Conservation (phyloP, 2,797 vertebrate species). For the Micropoecilia bifurca region DNA sequence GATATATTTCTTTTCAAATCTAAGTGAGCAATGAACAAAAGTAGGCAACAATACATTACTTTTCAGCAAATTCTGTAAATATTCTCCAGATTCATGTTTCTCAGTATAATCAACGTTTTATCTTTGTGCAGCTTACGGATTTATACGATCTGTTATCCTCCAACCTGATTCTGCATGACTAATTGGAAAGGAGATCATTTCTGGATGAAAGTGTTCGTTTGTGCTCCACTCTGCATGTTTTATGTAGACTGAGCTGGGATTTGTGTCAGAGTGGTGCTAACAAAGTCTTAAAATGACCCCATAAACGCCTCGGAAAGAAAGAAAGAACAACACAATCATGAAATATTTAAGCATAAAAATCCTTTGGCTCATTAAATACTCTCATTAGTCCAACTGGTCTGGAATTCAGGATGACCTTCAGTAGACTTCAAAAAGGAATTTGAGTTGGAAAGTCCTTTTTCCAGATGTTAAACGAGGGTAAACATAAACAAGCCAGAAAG, state of each 20-base stretch:
- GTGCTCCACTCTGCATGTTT: constrained; percentile 15
- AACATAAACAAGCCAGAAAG: constrained; percentile 33
- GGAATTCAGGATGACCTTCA: constrained; percentile 25
- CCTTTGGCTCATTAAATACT: constrained; percentile 39
- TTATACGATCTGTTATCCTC: neutral
- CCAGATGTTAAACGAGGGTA: constrained; percentile 46
- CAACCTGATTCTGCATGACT: constrained; percentile 12
- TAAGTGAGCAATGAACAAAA: neutral
- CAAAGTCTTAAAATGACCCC: constrained; percentile 50
- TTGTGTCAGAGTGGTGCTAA: constrained; percentile 46
- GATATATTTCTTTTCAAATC: neutral
- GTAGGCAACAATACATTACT: neutral
- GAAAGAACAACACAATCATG: constrained; percentile 39
- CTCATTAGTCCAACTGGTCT: constrained; percentile 27
- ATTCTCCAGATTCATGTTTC: neutral
- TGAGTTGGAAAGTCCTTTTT: constrained; percentile 33
- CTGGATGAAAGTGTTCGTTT: constrained; percentile 8
- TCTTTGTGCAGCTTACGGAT: constrained; percentile 1
- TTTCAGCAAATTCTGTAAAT: neutral
- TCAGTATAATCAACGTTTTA: neutral
- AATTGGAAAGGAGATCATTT: constrained; percentile 9
- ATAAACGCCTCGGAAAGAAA: constrained; percentile 21
- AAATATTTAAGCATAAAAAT: constrained; percentile 57
- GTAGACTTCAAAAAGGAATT: neutral
- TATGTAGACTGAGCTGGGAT: constrained; percentile 36